Evolutionary conservation across 1,140 invertebrate species (phyloP).

Genomic region (Aphaenogaster floridana): DNA sequence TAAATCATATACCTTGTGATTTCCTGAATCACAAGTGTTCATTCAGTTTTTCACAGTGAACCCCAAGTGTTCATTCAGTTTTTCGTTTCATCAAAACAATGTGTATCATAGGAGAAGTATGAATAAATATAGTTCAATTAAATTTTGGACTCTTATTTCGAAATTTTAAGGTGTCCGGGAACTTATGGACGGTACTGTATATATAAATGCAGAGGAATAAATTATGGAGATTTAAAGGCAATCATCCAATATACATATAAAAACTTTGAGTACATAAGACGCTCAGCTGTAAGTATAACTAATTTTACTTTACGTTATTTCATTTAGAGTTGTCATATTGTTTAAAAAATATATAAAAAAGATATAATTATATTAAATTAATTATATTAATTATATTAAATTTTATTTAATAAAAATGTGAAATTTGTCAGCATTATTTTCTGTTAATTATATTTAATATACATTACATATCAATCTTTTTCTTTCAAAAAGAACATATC

Average conservation of each 20-base stretch:
- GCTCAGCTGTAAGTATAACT: not conserved
- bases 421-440: not conserved
- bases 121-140: no score
- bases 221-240: slow-evolving; percentile 10
- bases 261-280: not conserved
- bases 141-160: no score
- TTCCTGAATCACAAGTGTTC: no score
- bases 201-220: not conserved
- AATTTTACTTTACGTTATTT: not conserved
- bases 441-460: not conserved
- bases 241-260: not conserved
- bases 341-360: not conserved
- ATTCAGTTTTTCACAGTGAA: no score
- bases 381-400: not conserved
- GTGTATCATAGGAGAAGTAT: no score
- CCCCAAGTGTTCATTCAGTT: no score
- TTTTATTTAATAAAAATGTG: not conserved
- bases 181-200: no score
- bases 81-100: no score
- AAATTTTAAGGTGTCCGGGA: no score
- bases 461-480: not conserved
- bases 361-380: not conserved
- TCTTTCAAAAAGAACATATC: not conserved
- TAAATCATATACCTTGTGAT: no score
- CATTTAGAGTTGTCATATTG: not conserved